These are phyloP conservation scores for Oscheius sp. DNA, from an alignment of 1,140 invertebrate species.

Conservation along the genomic window DNA sequence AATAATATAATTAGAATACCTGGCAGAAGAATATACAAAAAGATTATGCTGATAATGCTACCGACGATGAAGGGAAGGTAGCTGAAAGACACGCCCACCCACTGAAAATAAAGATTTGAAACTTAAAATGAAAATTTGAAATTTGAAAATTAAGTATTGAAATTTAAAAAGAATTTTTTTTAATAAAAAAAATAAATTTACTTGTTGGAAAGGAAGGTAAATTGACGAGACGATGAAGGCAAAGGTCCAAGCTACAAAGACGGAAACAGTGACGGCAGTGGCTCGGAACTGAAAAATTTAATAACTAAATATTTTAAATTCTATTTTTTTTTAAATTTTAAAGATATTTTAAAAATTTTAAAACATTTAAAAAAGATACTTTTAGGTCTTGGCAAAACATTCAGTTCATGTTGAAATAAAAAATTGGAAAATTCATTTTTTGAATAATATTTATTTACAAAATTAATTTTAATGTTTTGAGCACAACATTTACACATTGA, in stretches of 20 bases:
- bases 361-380: not conserved
- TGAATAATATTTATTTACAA: too few species aligned
- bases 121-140: not conserved
- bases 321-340: conserved; percentile 4
- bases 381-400: not conserved
- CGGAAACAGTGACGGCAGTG: conserved; percentile 51
- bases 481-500: too few species aligned
- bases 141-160: not conserved
- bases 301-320: too few species aligned
- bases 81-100: conserved; percentile 54
- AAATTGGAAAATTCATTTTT: not conserved
- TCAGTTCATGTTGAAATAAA: not conserved
- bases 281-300: conserved; percentile 45
- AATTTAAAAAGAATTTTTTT: not conserved
- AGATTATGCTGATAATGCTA: conserved; percentile 44
- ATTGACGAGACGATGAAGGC: conserved; percentile 54
- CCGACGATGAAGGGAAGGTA: conserved; percentile 57
- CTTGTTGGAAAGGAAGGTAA: conserved; percentile 59
- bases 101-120: conserved; percentile 40
- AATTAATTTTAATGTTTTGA: too few species aligned
- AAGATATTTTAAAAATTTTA: not conserved
- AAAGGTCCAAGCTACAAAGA: conserved; percentile 58
- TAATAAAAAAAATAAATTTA: conserved; percentile 1
- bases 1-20: conserved; percentile 35
- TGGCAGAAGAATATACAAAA: conserved; percentile 52